Conservation (phyloP, 2,888 invertebrate species). For the Kryphioiulus occultus region DNA sequence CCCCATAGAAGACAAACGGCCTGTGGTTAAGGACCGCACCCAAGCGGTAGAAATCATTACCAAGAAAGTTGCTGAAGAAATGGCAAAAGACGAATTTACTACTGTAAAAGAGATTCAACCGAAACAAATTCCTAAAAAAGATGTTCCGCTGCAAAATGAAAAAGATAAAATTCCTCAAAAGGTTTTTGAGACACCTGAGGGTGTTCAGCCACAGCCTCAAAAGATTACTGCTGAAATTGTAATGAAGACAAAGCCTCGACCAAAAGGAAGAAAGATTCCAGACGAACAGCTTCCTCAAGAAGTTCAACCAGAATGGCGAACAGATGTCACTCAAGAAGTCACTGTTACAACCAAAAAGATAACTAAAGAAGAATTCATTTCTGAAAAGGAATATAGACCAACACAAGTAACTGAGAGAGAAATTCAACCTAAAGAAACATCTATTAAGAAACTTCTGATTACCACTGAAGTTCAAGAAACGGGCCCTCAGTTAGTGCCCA, state of each 20-base stretch:
- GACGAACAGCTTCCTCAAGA: not conserved
- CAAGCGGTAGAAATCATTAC: not conserved
- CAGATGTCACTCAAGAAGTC: conserved; percentile 37
- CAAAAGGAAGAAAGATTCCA: not conserved
- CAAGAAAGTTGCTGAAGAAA: conserved; percentile 46
- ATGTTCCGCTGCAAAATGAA: not conserved
- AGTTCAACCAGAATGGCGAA: not conserved
- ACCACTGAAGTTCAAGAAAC: conserved; percentile 27
- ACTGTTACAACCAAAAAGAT: not conserved
- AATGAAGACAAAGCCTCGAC: not conserved
- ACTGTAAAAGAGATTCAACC: conserved; percentile 55
- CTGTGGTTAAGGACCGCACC: not conserved
- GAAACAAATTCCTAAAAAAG: conserved; percentile 45
- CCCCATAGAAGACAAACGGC: not conserved
- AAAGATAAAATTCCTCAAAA: not conserved
- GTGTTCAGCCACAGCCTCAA: not conserved
- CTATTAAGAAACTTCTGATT: not conserved
- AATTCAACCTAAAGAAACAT: not conserved
- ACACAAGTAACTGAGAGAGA: conserved; percentile 39
- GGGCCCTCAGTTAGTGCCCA: not conserved
- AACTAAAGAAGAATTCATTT: conserved; percentile 41
- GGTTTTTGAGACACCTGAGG: not conserved
- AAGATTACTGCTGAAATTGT: not conserved
- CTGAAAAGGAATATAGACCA: conserved; percentile 42
- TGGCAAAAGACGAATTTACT: conserved; percentile 9